phyloP scores from a whole-genome alignment of 2,888 invertebrate genomes.

The Lasioglossum calceatum region DNA sequence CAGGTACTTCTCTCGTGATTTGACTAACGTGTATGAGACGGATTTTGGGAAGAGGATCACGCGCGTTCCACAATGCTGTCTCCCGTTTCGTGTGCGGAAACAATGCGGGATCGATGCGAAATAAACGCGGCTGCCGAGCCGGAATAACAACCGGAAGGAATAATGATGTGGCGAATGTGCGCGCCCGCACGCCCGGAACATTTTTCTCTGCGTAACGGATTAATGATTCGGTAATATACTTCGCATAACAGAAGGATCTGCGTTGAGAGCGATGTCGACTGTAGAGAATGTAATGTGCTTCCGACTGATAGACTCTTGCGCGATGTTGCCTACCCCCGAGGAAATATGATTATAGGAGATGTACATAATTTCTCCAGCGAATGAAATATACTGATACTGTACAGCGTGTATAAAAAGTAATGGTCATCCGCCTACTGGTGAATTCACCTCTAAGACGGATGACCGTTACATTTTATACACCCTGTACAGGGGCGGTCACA shows the following conservation, averaged over 20 bases:
- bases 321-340: not conserved
- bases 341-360: not conserved
- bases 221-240: slow-evolving; percentile 2
- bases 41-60: slow-evolving; percentile 46
- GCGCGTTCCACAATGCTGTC: not conserved
- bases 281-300: not conserved
- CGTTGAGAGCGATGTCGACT: not conserved
- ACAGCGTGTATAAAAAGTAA: not conserved
- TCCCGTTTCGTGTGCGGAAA: not conserved
- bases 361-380: not conserved
- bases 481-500: not conserved
- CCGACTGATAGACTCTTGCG: not conserved
- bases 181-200: not conserved
- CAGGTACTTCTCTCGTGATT: slow-evolving; percentile 28
- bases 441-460: no score
- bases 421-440: no score
- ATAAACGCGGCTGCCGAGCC: slow-evolving; percentile 10
- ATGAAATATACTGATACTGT: not conserved
- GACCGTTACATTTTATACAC: no score
- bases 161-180: not conserved
- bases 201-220: slow-evolving; percentile 2
- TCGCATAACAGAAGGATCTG: not conserved
- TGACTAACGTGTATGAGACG: slow-evolving; percentile 13
- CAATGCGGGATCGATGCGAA: slow-evolving; percentile 15
- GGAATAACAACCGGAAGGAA: slow-evolving; percentile 38